These are phyloP conservation scores for Xestia rhomboidea DNA, from an alignment of 2,888 invertebrate species.

Conservation along the genomic window DNA sequence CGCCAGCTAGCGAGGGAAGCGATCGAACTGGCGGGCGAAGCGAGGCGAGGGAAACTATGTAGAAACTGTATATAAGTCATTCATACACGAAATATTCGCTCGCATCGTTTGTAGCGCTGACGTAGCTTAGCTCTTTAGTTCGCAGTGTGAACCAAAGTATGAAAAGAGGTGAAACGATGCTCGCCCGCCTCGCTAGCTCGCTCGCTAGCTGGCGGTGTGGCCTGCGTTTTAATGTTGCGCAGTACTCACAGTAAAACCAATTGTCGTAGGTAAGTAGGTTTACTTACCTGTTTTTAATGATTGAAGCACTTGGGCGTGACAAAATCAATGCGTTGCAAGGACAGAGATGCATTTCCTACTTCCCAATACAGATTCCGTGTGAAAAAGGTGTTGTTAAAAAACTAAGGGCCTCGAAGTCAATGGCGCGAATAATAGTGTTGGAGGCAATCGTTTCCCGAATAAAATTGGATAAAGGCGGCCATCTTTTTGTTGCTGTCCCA, in stretches of 20 bases:
- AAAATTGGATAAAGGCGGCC: conserved; percentile 39
- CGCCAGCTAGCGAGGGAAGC: too few relatives aligned
- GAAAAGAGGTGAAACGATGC: too few relatives aligned
- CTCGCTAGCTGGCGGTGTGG: too few relatives aligned
- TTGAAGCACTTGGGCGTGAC: conserved; percentile 55
- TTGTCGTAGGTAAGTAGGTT: conserved; percentile 1
- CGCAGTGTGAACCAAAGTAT: too few relatives aligned
- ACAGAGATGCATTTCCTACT: conserved; percentile 75
- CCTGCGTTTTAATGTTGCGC: neutral
- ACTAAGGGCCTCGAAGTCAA: conserved; percentile 76
- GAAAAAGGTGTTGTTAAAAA: conserved; percentile 72
- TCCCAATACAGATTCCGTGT: conserved; percentile 74
- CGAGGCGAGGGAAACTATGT: too few relatives aligned
- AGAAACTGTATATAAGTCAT: too few relatives aligned
- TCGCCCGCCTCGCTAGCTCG: too few relatives aligned
- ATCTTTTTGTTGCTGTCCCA: conserved; percentile 40
- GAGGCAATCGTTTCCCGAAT: conserved; percentile 75
- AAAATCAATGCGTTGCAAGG: conserved; percentile 72
- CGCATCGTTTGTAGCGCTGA: too few relatives aligned
- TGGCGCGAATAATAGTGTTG: conserved; percentile 76
- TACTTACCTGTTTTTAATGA: conserved; percentile 12
- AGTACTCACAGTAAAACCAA: neutral
- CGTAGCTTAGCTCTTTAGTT: too few relatives aligned
- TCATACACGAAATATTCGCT: too few relatives aligned
- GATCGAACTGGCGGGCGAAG: too few relatives aligned